Conservation (phyloP, 2,113 vertebrate species). For the Chionomys nivalis region DNA sequence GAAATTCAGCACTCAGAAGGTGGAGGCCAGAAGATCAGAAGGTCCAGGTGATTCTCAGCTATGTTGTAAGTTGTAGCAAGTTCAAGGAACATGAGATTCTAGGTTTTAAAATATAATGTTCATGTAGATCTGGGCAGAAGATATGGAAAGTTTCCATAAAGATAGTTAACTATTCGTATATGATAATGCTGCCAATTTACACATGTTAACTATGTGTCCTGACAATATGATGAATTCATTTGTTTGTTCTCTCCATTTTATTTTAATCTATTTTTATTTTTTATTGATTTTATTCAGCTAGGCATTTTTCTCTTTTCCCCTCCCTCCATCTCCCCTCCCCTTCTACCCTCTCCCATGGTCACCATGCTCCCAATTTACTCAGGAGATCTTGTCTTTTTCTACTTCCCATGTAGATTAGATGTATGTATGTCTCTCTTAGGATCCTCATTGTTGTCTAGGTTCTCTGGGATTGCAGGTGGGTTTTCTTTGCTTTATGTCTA, state of each 20-base stretch:
- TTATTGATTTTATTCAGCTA: too few relatives aligned
- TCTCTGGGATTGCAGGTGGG: too few relatives aligned
- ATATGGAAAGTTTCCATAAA: not conserved
- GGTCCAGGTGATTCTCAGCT: not conserved
- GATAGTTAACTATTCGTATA: not conserved
- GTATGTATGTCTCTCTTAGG: too few relatives aligned
- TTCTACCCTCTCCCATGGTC: too few relatives aligned
- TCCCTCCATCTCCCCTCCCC: too few relatives aligned
- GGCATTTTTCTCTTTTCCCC: too few relatives aligned
- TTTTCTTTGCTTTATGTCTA: too few relatives aligned
- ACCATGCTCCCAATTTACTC: too few relatives aligned
- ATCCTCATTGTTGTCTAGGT: too few relatives aligned
- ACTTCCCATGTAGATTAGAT: too few relatives aligned
- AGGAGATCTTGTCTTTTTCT: too few relatives aligned
- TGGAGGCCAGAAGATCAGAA: not conserved
- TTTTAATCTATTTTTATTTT: too few relatives aligned
- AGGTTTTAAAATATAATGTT: not conserved
- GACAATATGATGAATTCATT: not conserved
- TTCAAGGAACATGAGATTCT: not conserved
- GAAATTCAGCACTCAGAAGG: not conserved
- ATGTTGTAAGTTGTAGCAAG: not conserved
- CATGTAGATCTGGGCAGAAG: not conserved
- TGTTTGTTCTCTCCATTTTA: not conserved
- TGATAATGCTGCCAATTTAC: not conserved
- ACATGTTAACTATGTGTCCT: not conserved